Conservation (phyloP, 1,140 invertebrate species). For the Grapholita molesta region DNA sequence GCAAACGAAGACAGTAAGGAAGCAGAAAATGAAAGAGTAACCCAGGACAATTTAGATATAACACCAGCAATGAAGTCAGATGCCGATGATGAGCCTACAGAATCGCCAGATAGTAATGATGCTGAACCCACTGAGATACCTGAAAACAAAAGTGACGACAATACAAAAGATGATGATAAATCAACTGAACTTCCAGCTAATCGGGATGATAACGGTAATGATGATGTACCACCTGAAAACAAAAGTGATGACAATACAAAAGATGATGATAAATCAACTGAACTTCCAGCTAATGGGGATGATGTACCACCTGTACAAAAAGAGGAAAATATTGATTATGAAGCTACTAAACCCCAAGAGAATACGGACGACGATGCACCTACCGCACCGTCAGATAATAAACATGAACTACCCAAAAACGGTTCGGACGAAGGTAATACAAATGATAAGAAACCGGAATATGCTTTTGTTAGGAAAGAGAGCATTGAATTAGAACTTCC, state of each 20-base stretch:
- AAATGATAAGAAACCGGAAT: not conserved
- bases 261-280: not conserved
- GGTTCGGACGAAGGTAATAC: not conserved
- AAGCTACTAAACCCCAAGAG: not conserved
- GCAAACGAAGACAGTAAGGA: not conserved
- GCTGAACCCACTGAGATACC: no score
- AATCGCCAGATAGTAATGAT: not conserved
- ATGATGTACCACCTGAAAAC: no score
- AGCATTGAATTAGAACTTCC: slow-evolving; percentile 2
- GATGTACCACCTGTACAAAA: not conserved
- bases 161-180: not conserved
- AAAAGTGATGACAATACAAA: no score
- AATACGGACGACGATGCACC: not conserved
- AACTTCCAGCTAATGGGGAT: not conserved
- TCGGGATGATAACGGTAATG: no score
- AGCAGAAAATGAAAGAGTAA: not conserved
- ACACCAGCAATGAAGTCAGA: not conserved
- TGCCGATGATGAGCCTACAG: not conserved
- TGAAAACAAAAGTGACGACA: no score
- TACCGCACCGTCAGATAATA: not conserved
- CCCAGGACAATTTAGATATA: not conserved
- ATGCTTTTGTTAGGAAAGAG: not conserved
- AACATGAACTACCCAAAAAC: not conserved
- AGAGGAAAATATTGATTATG: not conserved
- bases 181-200: not conserved